These are phyloP conservation scores for Trileptium ribeirensis DNA, from an alignment of 2,888 invertebrate species.

Conservation along the genomic window DNA sequence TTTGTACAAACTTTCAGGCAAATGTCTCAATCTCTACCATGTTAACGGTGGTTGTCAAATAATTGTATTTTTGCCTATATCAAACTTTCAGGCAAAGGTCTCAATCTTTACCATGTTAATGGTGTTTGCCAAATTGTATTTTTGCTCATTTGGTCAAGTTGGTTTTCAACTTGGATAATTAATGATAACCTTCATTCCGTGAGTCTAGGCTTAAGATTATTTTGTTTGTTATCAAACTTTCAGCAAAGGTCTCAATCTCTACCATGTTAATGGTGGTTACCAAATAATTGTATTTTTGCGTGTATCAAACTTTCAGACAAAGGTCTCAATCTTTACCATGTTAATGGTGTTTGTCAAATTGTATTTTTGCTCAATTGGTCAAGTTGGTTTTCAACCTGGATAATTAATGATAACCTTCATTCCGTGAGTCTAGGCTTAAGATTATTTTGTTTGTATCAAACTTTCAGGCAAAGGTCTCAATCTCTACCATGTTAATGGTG, in stretches of 20 bases:
- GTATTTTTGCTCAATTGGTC: neutral
- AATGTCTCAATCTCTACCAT: no score
- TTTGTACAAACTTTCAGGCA: no score
- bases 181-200: no score
- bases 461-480: neutral
- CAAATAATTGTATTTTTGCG: no score
- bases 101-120: neutral
- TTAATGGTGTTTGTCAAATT: neutral
- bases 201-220: no score
- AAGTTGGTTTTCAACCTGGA: conserved; percentile 12
- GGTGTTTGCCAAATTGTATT: neutral
- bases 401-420: no score
- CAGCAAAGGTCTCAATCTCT: no score
- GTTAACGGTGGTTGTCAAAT: no score
- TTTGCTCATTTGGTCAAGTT: neutral
- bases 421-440: no score
- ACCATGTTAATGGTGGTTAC: no score
- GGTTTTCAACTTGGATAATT: conserved; percentile 14
- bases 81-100: neutral
- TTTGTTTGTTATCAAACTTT: no score
- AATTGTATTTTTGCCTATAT: no score
- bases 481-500: neutral
- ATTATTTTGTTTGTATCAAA: neutral
- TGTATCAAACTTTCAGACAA: neutral
- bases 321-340: neutral